Base-by-base conservation (phyloP, 2,113 vertebrate genomes). In the Charadrius vociferus region DNA sequence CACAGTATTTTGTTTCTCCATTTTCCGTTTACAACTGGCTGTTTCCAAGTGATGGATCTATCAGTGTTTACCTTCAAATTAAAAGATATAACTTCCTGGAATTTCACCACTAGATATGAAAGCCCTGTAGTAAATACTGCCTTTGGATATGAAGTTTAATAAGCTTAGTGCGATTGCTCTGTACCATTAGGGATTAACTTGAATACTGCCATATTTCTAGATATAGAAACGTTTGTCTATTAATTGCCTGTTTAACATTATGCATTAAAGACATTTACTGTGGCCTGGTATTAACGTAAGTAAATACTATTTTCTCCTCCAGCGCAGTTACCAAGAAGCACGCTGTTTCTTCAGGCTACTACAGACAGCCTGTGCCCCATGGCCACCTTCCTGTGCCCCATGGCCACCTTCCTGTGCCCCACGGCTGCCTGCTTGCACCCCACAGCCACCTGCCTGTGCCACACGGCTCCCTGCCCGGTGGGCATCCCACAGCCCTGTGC, bases 191-290 rank as follows among this genome's bases (percentile, higher is more conserved):
- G 66, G 89, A 97, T 97, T 97, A 95, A 58, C 72, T 90, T 95
- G 45, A 88, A 80, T 74, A 81, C n/a, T 9, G 21, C 41, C 52
- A 53, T 52, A 89, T 93, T 97, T 97, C 75, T 95, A 72, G 90
- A 88, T 66, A 9, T 20, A 95, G 95, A 96, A 95, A 95, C 8
- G 4, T 81, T 95, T 96, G 58, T 92, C 84, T 89, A 30, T 95
- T 98, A 97, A 97, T 95, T 97, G 93, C 71, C 88, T 95, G 58
- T 83, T 96, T 96, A 95, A 88, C 71, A 43, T 94, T 94, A 91
- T 62, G 62, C 59, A 92, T 94, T 95, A 95, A 95, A 93, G 68
- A 59, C 70, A 84, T 96, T 95, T 97, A 95, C 78, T 91, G 58
- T 88, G 97, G 63, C 43, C 74, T 82, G 20, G 3, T 92, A 84